Conservation (phyloP, 2,888 invertebrate genomes). For the Norana najaformis region DNA sequence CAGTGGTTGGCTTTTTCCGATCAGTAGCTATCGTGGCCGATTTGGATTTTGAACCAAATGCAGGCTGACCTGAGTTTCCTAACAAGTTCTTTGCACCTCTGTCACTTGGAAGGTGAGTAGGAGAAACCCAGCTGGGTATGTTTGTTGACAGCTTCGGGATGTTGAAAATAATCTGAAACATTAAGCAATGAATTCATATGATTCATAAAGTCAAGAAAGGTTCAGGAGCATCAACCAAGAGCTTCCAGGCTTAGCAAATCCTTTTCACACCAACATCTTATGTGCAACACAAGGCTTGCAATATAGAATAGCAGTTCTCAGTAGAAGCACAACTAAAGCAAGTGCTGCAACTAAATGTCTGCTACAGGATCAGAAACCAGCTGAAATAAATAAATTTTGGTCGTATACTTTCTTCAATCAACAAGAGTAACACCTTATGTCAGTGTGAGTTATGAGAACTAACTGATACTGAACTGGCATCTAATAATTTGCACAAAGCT, state of each 20-base stretch:
- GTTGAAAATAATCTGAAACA: background rate
- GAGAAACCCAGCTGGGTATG: background rate
- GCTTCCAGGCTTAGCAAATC: background rate
- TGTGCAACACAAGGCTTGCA: background rate
- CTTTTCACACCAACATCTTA: background rate
- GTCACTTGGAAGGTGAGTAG: background rate
- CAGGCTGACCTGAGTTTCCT: background rate
- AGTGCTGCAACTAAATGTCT: background rate
- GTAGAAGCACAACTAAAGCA: background rate
- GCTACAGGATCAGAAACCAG: too few species aligned
- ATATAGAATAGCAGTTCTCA: background rate
- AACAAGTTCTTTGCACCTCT: background rate
- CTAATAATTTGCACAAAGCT: background rate
- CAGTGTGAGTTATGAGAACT: background rate
- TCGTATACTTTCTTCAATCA: background rate
- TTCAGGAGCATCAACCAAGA: background rate
- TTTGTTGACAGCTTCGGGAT: slow-evolving; percentile 13
- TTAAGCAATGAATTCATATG: background rate
- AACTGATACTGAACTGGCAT: background rate
- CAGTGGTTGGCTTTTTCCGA: background rate
- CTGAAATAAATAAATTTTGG: too few species aligned
- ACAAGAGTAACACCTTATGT: background rate
- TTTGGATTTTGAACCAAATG: background rate
- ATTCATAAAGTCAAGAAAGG: too few species aligned
- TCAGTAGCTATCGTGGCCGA: background rate